phyloP scores from a whole-genome alignment of 2,888 invertebrate genomes.

The Aphidius colemani region DNA sequence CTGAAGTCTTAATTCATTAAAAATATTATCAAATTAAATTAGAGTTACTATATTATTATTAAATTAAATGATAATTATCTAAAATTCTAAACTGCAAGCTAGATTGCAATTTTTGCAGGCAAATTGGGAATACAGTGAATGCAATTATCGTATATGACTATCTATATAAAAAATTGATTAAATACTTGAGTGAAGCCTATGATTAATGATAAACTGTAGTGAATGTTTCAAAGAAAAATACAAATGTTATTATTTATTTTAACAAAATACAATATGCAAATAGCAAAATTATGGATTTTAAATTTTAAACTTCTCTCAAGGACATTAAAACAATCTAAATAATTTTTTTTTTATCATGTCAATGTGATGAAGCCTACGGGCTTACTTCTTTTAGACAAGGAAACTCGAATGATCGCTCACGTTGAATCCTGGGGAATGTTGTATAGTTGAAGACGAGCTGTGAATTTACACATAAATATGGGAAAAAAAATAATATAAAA shows the following conservation, averaged over 20 bases:
- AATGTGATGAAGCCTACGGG: conserved; percentile 34
- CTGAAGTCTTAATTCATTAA: conserved; percentile 69
- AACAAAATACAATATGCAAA: background rate
- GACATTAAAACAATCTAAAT: background rate
- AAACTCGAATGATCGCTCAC: conserved; percentile 80
- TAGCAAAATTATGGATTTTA: conserved; percentile 11
- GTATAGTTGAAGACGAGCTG: conserved; percentile 76
- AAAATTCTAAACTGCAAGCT: background rate
- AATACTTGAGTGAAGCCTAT: too few species aligned
- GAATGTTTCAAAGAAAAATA: too few species aligned
- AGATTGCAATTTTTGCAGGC: background rate
- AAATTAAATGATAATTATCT: background rate
- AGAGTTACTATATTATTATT: background rate
- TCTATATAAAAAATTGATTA: too few species aligned
- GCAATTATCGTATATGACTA: too few species aligned
- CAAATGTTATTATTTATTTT: too few species aligned
- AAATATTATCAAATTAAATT: background rate
- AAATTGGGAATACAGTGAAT: too few species aligned
- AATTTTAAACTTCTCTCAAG: conserved; percentile 17
- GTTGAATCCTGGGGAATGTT: conserved; percentile 73
- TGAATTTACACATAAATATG: conserved; percentile 37
- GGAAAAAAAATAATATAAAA: conserved; percentile 17
- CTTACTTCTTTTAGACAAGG: conserved; percentile 80
- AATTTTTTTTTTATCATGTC: conserved; percentile 6
- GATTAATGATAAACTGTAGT: background rate